Evolutionary conservation across 2,888 invertebrate species (phyloP), one percentile per base, ranked within the genome.

Genomic region (Chironomus riparius): DNA sequence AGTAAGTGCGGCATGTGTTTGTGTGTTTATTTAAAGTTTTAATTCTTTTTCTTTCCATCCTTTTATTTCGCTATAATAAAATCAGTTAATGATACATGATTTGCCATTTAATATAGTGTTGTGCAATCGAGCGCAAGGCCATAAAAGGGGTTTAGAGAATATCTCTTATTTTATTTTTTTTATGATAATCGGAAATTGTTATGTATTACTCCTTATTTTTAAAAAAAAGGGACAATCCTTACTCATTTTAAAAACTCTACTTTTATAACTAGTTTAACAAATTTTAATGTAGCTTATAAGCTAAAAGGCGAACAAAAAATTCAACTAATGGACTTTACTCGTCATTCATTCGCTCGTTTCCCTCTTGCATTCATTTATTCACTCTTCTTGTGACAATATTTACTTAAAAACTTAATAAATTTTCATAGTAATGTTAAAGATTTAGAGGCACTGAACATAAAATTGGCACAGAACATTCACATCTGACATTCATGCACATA

Each of bases 11-110:
- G 18, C 22, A 18, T 69, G 21, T 38, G 38, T 38, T 38, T 38
- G 38, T 38, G 38, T 74, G 74, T 74, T 74, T 74, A n/a, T 68
- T 74, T 68, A 74, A 68, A 74, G 74, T 74, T 74, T 74, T 74
- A 68, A 68, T 47, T 12, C 4, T 47, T 68, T 68, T n/a, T 56
- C 15, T 38, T 38, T 38, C 38, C 38, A 4, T 38, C 38, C 38
- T 15, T 56, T 56, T 56, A 56, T 56, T 56, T 74, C 22, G 28
- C 38, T 18, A 28, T 68, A 21, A 13, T 74, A 47, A 74, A 74
- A 74, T 68, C 68, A 21, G 28, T 74, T 74, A 74, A 68, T 74
- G 68, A 68, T 68, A 74, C 74, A 74, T 74, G 74, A 68, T 74
- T 74, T 68, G 47, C 70, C 71, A 56, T 56, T 71, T 71, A 71